A percentile compares a stretch with the other conserved stretches of the same genome.
Evolutionary conservation across 2,113 vertebrate genomes (phyloP).

Genomic region (Archilochus colubris): DNA sequence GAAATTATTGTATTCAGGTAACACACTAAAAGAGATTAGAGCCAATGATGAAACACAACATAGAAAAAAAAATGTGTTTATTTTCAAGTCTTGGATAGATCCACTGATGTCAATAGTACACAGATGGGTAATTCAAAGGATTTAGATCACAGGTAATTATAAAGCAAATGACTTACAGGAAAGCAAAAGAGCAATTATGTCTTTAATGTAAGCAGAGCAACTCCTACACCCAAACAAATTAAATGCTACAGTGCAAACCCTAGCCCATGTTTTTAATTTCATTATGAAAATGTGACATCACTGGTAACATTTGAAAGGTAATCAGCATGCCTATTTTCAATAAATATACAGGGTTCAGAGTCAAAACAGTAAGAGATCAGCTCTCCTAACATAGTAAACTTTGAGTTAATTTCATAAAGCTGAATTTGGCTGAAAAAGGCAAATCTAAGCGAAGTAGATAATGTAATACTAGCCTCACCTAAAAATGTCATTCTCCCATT

Average conservation of each 20-base stretch:
- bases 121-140: neutral
- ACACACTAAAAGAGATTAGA: neutral
- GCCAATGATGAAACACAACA: neutral
- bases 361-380: neutral
- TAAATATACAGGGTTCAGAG: neutral
- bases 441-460: neutral
- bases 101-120: neutral
- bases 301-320: neutral
- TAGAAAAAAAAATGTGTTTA: neutral
- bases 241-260: neutral
- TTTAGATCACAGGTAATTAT: conserved; percentile 7
- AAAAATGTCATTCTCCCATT: neutral
- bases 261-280: neutral
- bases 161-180: neutral
- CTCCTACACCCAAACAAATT: neutral
- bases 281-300: neutral
- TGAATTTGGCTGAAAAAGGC: neutral
- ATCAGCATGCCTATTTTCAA: neutral
- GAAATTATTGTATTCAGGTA: neutral
- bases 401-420: neutral
- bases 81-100: neutral
- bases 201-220: neutral
- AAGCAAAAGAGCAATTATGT: neutral
- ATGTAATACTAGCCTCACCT: neutral
- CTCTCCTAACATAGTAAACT: neutral